These are phyloP conservation scores for pig (Sus scrofa) DNA, from an alignment of 2,113 vertebrate genomes.

Conservation along the genomic window T2T-Sscrofa CM000830.6:122733001-122733500, in stretches of 20 bases:
- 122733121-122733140: no score
- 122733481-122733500: neutral
- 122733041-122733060: neutral
- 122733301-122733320: neutral
- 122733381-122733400: neutral
- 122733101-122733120: no score
- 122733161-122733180: no score
- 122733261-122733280: no score
- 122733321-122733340: neutral
- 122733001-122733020: neutral
- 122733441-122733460: neutral
- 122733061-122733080: neutral
- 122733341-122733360: neutral
- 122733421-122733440: neutral
- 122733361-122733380: neutral
- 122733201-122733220: no score
- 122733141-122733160: no score
- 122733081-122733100: neutral
- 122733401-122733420: neutral
- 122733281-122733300: no score
- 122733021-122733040: neutral
- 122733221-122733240: no score
- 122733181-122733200: no score
- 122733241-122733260: no score
- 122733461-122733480: neutral